These are phyloP conservation scores for Epinephelus malabaricus DNA, from an alignment of 2,797 vertebrate genomes.

Conservation along the genomic window DNA sequence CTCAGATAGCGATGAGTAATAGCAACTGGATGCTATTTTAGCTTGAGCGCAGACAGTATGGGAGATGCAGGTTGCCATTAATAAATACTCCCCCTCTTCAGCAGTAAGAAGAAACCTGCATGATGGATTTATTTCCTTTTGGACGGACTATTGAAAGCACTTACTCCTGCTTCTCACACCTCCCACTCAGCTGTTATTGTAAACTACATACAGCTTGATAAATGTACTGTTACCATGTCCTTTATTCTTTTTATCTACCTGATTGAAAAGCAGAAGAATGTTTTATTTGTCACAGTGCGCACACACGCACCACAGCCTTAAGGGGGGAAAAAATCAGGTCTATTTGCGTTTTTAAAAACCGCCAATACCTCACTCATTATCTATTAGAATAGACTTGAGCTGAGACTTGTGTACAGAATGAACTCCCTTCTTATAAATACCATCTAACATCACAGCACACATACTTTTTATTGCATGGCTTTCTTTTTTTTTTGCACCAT, in stretches of 20 bases:
- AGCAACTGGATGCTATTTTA: not conserved
- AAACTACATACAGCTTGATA: constrained; percentile 1
- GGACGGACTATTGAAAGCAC: not conserved
- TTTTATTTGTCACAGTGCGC: constrained; percentile 25
- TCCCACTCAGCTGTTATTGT: not conserved
- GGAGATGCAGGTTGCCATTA: constrained; percentile 7
- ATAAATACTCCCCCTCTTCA: not conserved
- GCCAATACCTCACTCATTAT: constrained; percentile 43
- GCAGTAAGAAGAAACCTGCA: constrained; percentile 4
- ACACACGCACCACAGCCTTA: constrained; percentile 53
- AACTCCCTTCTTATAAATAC: not conserved
- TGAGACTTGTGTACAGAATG: constrained; percentile 9
- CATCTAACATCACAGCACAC: constrained; percentile 10
- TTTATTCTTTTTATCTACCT: constrained; percentile 28
- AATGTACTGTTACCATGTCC: constrained; percentile 18
- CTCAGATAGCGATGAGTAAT: constrained; percentile 1
- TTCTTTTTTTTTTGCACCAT: not conserved
- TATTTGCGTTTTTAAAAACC: constrained; percentile 11
- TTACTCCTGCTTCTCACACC: not conserved
- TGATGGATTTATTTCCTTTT: not conserved
- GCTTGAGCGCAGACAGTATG: not conserved
- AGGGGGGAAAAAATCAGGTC: not conserved
- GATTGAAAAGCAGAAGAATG: constrained; percentile 40
- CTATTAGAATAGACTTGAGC: constrained; percentile 4
- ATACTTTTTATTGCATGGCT: constrained; percentile 4